Conservation (phyloP, 2,888 invertebrate species). For the Melieria crassipennis region DNA sequence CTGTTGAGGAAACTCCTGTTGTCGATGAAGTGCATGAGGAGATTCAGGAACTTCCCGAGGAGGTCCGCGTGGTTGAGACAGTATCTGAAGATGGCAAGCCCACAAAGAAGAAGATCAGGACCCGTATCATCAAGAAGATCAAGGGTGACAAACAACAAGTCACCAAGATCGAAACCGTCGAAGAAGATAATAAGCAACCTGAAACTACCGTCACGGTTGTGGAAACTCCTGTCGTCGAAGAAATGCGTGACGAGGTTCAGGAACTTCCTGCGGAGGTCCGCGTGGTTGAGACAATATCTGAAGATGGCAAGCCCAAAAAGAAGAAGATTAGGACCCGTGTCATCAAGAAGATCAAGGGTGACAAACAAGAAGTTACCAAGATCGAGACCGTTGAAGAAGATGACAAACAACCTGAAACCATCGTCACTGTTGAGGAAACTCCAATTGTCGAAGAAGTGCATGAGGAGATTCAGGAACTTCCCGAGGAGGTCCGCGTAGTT, state of each 20-base stretch:
- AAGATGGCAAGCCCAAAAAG: constrained; percentile 40
- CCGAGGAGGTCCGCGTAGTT: constrained; percentile 39
- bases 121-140: constrained; percentile 42
- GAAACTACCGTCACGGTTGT: constrained; percentile 42
- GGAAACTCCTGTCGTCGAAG: constrained; percentile 37
- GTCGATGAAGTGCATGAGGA: constrained; percentile 34
- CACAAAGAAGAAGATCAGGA: constrained; percentile 40
- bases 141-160: constrained; percentile 43
- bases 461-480: constrained; percentile 37
- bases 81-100: constrained; percentile 40
- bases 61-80: constrained; percentile 38
- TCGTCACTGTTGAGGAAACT: constrained; percentile 39
- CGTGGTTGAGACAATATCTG: constrained; percentile 33
- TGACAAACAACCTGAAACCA: constrained; percentile 41
- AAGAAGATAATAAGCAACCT: constrained; percentile 42
- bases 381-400: constrained; percentile 44
- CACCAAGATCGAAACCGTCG: constrained; percentile 43
- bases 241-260: constrained; percentile 30
- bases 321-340: constrained; percentile 43
- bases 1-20: constrained; percentile 38
- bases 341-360: constrained; percentile 43
- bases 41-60: constrained; percentile 39
- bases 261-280: constrained; percentile 43
- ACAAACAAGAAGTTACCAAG: constrained; percentile 43
- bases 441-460: constrained; percentile 34